Evolutionary conservation across 2,888 invertebrate genomes (phyloP).

Genomic region (Spatulosminthurus flaviceps): DNA sequence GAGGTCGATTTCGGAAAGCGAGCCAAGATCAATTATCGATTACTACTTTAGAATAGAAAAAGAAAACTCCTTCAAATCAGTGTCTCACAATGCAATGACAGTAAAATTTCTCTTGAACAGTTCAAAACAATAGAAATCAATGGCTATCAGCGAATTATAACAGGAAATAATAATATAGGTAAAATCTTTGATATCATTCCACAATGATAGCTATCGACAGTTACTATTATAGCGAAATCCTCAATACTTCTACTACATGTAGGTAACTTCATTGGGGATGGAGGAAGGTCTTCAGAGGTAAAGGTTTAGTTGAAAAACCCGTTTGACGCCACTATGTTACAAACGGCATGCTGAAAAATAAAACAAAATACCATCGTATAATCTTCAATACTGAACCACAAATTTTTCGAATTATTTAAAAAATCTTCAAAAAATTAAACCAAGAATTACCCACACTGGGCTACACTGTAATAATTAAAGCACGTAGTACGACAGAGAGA

Average conservation of each 20-base stretch:
- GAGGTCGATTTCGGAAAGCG: not conserved
- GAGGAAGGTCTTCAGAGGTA: not conserved
- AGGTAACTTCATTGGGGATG: not conserved
- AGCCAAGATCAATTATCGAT: not conserved
- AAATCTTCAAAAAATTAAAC: too few relatives aligned
- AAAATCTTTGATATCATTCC: not conserved
- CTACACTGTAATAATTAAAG: too few relatives aligned
- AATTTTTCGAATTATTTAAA: too few relatives aligned
- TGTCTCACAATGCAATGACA: not conserved
- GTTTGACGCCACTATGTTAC: conserved; percentile 7
- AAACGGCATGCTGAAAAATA: not conserved
- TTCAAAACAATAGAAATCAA: not conserved
- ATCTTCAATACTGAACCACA: too few relatives aligned
- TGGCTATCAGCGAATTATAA: not conserved
- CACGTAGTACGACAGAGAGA: not conserved
- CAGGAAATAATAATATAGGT: not conserved
- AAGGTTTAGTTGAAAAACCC: not conserved
- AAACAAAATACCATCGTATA: not conserved
- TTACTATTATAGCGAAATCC: too few relatives aligned
- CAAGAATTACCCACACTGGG: too few relatives aligned
- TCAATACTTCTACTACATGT: not conserved
- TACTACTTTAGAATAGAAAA: not conserved
- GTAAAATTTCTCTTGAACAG: not conserved
- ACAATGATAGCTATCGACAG: not conserved
- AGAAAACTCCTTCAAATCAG: not conserved